phyloP scores from a whole-genome alignment of 2,113 vertebrate genomes.

The Aythya baeri region DNA sequence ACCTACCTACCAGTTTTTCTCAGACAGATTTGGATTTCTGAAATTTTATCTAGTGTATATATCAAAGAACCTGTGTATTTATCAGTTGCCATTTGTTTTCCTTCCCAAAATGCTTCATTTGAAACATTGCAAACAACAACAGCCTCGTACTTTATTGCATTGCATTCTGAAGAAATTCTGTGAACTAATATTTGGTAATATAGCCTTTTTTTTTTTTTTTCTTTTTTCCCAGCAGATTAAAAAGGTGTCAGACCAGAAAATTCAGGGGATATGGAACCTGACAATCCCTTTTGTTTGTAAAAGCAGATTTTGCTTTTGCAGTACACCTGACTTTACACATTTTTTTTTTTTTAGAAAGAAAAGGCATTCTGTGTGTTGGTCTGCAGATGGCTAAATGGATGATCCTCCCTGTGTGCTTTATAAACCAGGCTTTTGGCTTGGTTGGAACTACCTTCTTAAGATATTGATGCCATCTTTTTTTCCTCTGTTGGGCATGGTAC shows the following conservation, averaged over 20 bases:
- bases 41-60: not conserved
- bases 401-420: not conserved
- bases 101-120: not conserved
- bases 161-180: not conserved
- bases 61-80: not conserved
- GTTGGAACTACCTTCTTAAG: not conserved
- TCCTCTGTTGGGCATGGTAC: not conserved
- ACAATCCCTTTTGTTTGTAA: not conserved
- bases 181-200: not conserved
- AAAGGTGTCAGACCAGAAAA: not conserved
- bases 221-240: not conserved
- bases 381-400: not conserved
- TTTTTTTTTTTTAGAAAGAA: conserved; percentile 34
- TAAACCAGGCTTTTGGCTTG: not conserved
- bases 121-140: not conserved
- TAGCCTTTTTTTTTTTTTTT: not conserved
- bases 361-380: not conserved
- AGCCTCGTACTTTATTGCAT: not conserved
- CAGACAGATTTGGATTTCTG: not conserved
- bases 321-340: not conserved
- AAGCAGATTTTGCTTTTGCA: not conserved
- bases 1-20: not conserved
- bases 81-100: not conserved
- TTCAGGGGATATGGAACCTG: not conserved
- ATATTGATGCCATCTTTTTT: not conserved